These are phyloP conservation scores for Pagetopsis macropterus DNA, from an alignment of 2,797 vertebrate genomes.

Conservation along the genomic window DNA sequence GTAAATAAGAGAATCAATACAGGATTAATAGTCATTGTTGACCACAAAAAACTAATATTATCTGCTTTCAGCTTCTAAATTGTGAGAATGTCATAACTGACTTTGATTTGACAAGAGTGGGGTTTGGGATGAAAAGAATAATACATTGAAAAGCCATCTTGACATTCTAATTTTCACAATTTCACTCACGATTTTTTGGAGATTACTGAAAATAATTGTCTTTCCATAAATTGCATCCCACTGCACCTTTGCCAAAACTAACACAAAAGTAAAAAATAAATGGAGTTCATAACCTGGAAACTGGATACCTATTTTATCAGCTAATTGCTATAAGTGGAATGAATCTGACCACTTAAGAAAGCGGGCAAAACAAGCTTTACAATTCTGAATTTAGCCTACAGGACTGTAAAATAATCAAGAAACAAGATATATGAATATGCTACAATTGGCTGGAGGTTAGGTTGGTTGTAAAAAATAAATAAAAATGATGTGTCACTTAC, in stretches of 20 bases:
- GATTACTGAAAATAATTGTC: not conserved
- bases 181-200: not conserved
- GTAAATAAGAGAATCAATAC: not conserved
- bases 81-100: not conserved
- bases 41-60: not conserved
- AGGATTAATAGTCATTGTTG: not conserved
- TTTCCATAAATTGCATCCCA: not conserved
- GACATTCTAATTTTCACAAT: not conserved
- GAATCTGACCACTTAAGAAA: not conserved
- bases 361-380: not conserved
- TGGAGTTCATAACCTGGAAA: not conserved
- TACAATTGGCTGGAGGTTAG: not conserved
- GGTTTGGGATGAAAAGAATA: not conserved
- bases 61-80: not conserved
- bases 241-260: not conserved
- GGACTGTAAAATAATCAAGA: not conserved
- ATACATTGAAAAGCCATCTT: not conserved
- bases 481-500: conserved; percentile 17
- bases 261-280: conserved; percentile 1
- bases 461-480: not conserved
- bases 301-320: not conserved
- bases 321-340: conserved; percentile 1
- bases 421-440: not conserved
- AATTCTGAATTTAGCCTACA: not conserved
- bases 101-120: not conserved